Base-by-base conservation (phyloP, 2,113 vertebrate species). In the Aythya baeri region DNA sequence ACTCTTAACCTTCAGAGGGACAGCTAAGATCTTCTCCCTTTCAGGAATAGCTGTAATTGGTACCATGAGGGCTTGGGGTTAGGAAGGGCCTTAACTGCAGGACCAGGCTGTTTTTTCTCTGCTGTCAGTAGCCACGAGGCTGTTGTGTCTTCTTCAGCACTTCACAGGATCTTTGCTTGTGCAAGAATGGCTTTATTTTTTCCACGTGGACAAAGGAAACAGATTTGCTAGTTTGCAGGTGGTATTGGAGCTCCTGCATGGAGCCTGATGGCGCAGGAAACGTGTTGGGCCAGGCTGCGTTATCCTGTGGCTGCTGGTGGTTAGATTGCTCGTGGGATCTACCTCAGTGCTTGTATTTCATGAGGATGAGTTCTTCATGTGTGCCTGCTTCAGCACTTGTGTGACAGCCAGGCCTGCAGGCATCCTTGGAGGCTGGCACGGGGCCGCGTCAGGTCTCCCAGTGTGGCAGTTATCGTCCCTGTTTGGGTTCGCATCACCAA, bases 281-380 rank as follows among this genome's bases (percentile, higher is more conserved):
- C 46, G 5, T 6, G 46, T 20, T 20, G 46, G 46, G 46, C 46
- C 46, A 6, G 46, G 46, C 20, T 49, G 46, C 20, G 46, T 49
- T 49, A 49, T 21, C 46, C 46, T 49, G 46, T 11, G 11, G 46
- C 46, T 49, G 20, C 46, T 49, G 46, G 46, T 25, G 85, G 26
- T 81, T 44, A 66, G 63, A 18, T 54, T 57, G 36, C 13, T 0
- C 26, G 17, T 49, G 44, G 44, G 49, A 38, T 72, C 29, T 84
- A 63, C 11, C 1, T 34, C 0, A 1, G 20, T 0, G 2, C 15
- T 62, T 44, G 10, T 67, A 50, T 54, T 61, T 23, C 8, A 2
- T 20, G 50, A 66, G 55, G 57, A 18, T n/a, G 57, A 50, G 62
- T 85, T 75, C 43, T 68, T 6, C 8, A 1, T 15, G 32, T 84